Evolutionary conservation across 1,140 invertebrate genomes (phyloP).

Genomic region (Octopus bimaculoides): DNA sequence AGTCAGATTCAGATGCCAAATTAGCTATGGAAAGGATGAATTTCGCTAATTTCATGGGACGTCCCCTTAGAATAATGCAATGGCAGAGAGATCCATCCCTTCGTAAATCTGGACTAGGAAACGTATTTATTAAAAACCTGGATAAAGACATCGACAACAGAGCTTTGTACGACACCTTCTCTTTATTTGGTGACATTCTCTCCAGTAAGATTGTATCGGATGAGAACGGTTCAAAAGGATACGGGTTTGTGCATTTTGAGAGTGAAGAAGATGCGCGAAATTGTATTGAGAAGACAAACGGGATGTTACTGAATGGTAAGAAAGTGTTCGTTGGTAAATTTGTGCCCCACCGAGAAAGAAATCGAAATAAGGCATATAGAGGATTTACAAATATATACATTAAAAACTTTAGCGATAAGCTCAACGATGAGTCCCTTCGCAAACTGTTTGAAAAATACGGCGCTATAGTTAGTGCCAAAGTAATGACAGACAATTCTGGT

Average conservation of each 20-base stretch:
- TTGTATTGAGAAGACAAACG: too few relatives aligned
- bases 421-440: too few relatives aligned
- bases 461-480: too few relatives aligned
- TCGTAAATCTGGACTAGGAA: constrained; percentile 94
- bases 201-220: constrained; percentile 97
- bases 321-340: too few relatives aligned
- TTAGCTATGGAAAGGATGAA: constrained; percentile 98
- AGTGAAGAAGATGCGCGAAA: too few relatives aligned
- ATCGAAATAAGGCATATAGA: too few relatives aligned
- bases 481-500: constrained; percentile 57
- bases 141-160: constrained; percentile 98
- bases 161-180: constrained; percentile 98
- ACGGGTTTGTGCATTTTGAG: constrained; percentile 84
- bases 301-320: too few relatives aligned
- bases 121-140: constrained; percentile 99
- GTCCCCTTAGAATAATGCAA: constrained; percentile 99
- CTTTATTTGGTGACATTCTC: constrained; percentile 96
- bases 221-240: constrained; percentile 60
- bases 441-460: too few relatives aligned
- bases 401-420: too few relatives aligned
- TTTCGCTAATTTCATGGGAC: constrained; percentile 92
- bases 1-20: constrained; percentile 97
- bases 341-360: too few relatives aligned
- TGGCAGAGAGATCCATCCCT: constrained; percentile 96
- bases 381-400: too few relatives aligned